Percentiles rank a stretch among this genome's conserved stretches.
Evolutionary conservation across 2,888 invertebrate genomes (phyloP).

Genomic region (Lycophotia porphyrea): DNA sequence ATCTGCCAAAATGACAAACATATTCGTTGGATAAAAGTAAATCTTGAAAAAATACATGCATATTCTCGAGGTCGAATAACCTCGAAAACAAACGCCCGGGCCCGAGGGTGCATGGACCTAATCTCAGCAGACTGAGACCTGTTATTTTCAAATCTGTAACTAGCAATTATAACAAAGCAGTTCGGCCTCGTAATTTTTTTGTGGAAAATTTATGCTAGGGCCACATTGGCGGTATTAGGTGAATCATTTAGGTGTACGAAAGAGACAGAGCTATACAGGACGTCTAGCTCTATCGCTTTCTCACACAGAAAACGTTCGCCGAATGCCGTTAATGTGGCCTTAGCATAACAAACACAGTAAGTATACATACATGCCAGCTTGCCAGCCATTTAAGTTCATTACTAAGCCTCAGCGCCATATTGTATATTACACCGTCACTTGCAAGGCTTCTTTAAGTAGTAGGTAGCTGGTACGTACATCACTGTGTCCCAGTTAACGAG

Average conservation of each 20-base stretch:
- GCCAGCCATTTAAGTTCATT: constrained; percentile 13
- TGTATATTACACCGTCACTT: constrained; percentile 17
- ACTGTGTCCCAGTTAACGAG: not conserved
- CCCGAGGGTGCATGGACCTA: no score
- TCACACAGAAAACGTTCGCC: not conserved
- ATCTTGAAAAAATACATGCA: no score
- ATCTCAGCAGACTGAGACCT: no score
- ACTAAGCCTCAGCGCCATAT: not conserved
- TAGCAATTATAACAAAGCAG: not conserved
- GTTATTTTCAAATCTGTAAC: not conserved
- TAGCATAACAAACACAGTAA: not conserved
- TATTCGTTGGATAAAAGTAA: no score
- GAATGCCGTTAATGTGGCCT: not conserved
- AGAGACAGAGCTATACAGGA: not conserved
- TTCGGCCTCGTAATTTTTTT: not conserved
- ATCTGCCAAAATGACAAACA: no score
- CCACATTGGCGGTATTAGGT: not conserved
- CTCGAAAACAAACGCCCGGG: no score
- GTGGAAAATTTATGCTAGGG: not conserved
- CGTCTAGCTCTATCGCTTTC: not conserved
- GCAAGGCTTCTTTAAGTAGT: constrained; percentile 21
- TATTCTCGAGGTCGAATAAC: no score
- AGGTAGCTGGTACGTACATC: not conserved
- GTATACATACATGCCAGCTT: not conserved
- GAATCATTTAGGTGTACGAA: not conserved